Percentiles rank a stretch among this genome's conserved stretches.
Conservation (phyloP, 2,888 invertebrate genomes). For the Drosophila leonis region DNA sequence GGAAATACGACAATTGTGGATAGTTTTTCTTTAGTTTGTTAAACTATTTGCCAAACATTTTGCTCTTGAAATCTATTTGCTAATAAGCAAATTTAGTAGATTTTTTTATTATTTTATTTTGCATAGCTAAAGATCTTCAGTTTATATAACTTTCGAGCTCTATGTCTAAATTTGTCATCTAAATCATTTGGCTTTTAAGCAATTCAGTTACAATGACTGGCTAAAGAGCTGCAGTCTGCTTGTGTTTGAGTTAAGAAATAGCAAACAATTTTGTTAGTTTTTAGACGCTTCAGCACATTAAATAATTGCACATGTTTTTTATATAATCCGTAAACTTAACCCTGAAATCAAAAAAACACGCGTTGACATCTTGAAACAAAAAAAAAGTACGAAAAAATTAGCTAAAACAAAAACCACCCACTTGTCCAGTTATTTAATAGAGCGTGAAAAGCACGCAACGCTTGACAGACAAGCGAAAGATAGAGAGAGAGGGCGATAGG, state of each 20-base stretch:
- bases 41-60: background rate
- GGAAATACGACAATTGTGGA: no score
- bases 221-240: background rate
- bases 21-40: background rate
- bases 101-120: no score
- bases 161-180: no score
- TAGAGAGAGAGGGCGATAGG: background rate
- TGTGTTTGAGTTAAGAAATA: background rate
- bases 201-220: background rate
- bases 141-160: no score
- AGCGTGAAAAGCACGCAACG: slow-evolving; percentile 62
- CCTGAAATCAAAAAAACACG: slow-evolving; percentile 33
- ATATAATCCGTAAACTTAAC: slow-evolving; percentile 37
- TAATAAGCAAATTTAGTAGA: no score
- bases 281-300: slow-evolving; percentile 15
- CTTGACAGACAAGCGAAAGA: slow-evolving; percentile 27
- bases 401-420: slow-evolving; percentile 27
- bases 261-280: background rate
- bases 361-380: slow-evolving; percentile 21
- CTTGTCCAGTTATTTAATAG: slow-evolving; percentile 64
- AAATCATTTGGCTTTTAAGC: background rate
- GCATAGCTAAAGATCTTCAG: no score
- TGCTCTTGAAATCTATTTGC: background rate
- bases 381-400: background rate
- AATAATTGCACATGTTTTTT: slow-evolving; percentile 15